These are phyloP conservation scores for Aethina tumida DNA, from an alignment of 1,140 invertebrate species.

Conservation along the genomic window DNA sequence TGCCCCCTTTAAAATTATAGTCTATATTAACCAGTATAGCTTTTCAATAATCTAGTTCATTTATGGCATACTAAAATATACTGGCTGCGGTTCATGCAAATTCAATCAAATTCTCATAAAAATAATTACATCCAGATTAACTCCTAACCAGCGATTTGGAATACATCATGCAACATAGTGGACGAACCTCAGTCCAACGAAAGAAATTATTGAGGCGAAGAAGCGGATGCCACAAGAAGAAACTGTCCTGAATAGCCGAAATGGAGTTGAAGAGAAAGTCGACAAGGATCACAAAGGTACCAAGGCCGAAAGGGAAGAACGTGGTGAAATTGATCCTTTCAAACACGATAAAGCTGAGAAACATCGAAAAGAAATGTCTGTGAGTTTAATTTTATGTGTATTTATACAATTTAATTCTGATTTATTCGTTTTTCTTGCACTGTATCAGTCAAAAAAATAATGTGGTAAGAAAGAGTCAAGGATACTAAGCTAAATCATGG, in stretches of 20 bases:
- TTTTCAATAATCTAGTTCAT: neutral
- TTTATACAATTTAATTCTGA: neutral
- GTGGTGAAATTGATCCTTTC: constrained; percentile 24
- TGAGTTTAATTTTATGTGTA: constrained; percentile 15
- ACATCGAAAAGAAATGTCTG: constrained; percentile 23
- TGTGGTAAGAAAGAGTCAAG: constrained; percentile 25
- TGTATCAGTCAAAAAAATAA: constrained; percentile 26
- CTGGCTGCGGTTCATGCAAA: no score
- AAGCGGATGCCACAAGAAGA: constrained; percentile 18
- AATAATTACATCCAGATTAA: constrained; percentile 6
- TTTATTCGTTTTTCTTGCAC: constrained; percentile 17
- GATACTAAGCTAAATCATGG: constrained; percentile 11
- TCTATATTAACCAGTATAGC: no score
- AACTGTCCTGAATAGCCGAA: constrained; percentile 25
- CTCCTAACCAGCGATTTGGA: constrained; percentile 1
- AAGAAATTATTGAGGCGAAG: constrained; percentile 18
- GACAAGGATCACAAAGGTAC: no score
- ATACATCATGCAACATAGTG: neutral
- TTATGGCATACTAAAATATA: constrained; percentile 4
- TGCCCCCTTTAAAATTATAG: no score
- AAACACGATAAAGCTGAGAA: constrained; percentile 26
- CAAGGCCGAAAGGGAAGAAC: constrained; percentile 11
- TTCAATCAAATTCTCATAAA: no score
- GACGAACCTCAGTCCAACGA: neutral
- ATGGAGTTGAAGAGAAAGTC: constrained; percentile 20